Conservation (phyloP, 2,888 invertebrate species). For the Geotrupes spiniger region DNA sequence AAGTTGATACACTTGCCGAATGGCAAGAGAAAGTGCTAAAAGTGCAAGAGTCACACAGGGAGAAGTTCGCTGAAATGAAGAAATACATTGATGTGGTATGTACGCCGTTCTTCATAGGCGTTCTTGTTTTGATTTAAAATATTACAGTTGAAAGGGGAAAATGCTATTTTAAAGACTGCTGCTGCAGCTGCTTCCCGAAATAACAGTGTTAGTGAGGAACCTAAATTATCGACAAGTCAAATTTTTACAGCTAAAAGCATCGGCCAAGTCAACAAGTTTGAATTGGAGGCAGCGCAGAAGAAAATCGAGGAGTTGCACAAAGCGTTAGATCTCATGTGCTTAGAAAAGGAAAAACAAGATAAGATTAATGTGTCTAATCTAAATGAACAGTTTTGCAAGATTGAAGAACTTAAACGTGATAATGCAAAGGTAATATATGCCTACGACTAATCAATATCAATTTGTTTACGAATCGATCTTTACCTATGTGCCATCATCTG, state of each 20-base stretch:
- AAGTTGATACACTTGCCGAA: constrained; percentile 59
- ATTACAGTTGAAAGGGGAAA: constrained; percentile 38
- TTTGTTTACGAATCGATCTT: no score
- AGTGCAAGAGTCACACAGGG: constrained; percentile 61
- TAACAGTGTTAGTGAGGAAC: constrained; percentile 49
- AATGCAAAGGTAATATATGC: no score
- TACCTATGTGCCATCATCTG: no score
- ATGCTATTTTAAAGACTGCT: constrained; percentile 23
- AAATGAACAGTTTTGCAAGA: no score
- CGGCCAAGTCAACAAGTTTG: constrained; percentile 32
- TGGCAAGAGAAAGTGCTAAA: constrained; percentile 66
- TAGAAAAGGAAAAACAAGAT: constrained; percentile 13
- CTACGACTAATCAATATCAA: no score
- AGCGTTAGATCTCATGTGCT: constrained; percentile 17
- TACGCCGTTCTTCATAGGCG: constrained; percentile 25
- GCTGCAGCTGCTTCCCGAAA: constrained; percentile 27
- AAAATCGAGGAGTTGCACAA: constrained; percentile 34
- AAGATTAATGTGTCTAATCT: no score
- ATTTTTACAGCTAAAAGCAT: constrained; percentile 9
- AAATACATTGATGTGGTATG: constrained; percentile 38
- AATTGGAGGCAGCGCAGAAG: constrained; percentile 34
- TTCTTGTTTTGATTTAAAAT: constrained; percentile 4
- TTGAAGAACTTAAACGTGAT: no score
- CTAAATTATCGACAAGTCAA: constrained; percentile 13
- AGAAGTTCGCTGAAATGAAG: constrained; percentile 66